Conservation (phyloP, 2,888 invertebrate genomes). For the Ophion obscuratus region DNA sequence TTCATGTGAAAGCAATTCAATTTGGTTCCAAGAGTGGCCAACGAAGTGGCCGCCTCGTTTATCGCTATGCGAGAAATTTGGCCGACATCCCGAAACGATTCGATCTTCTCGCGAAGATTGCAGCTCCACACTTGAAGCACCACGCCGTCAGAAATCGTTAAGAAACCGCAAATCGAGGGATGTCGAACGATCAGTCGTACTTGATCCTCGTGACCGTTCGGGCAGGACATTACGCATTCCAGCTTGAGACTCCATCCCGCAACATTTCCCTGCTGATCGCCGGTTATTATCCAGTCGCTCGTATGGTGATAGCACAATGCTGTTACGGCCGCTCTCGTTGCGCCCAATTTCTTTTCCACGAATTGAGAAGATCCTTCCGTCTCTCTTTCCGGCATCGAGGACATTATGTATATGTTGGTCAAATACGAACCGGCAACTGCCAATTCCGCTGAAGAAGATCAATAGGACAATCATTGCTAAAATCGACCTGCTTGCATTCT, state of each 20-base stretch:
- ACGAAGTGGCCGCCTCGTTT: conserved; percentile 64
- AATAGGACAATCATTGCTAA: too few species aligned
- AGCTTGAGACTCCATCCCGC: conserved; percentile 69
- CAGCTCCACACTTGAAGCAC: conserved; percentile 75
- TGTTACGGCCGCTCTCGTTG: conserved; percentile 69
- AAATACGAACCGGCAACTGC: conserved; percentile 70
- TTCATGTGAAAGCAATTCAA: conserved; percentile 72
- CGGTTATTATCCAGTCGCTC: conserved; percentile 73
- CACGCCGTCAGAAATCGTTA: conserved; percentile 67
- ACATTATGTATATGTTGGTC: conserved; percentile 72
- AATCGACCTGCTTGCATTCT: too few species aligned
- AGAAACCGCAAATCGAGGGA: conserved; percentile 74
- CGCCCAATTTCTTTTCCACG: conserved; percentile 62
- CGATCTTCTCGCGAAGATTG: conserved; percentile 70
- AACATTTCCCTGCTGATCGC: conserved; percentile 74
- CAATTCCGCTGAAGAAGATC: conserved; percentile 33
- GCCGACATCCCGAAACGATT: conserved; percentile 68
- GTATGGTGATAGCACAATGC: conserved; percentile 68
- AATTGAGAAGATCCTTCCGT: conserved; percentile 60
- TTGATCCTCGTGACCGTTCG: conserved; percentile 60
- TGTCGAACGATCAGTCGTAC: conserved; percentile 67
- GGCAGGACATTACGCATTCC: conserved; percentile 68
- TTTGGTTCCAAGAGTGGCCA: conserved; percentile 67
- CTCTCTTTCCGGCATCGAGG: conserved; percentile 60
- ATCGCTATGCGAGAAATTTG: conserved; percentile 64